Evolutionary conservation across 1,140 invertebrate species (phyloP).

Genomic region (Mya arenaria): DNA sequence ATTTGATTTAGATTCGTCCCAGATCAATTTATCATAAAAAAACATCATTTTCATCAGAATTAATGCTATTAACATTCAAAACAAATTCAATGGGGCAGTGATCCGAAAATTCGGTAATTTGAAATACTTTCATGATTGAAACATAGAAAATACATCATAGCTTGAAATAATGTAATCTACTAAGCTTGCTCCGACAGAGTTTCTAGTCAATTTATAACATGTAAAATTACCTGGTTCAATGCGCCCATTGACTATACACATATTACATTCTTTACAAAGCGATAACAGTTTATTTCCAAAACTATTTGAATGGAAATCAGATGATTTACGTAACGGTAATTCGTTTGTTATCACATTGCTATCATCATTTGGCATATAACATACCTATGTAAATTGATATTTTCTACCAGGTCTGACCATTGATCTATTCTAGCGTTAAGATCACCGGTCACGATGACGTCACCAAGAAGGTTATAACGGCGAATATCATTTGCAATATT

Average conservation of each 20-base stretch:
- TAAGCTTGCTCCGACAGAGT: background rate
- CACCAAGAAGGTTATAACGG: background rate
- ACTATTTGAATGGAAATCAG: background rate
- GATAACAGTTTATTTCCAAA: background rate
- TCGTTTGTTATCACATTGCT: background rate
- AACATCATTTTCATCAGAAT: background rate
- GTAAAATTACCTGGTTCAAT: background rate
- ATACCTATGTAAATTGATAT: background rate
- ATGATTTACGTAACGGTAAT: background rate
- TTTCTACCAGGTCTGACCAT: background rate
- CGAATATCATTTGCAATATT: background rate
- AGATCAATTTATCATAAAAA: background rate
- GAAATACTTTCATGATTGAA: background rate
- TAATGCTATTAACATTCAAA: background rate
- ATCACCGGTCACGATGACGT: background rate
- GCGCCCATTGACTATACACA: background rate
- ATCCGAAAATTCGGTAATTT: slow-evolving; percentile 2
- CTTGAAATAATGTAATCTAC: background rate
- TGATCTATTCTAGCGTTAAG: slow-evolving; percentile 13
- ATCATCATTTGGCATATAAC: background rate
- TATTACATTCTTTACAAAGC: background rate
- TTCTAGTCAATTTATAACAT: background rate
- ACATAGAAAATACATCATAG: background rate
- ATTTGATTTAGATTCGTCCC: background rate
- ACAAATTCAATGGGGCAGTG: slow-evolving; percentile 1